A percentile compares a stretch with the other conserved stretches of the same genome.
Evolutionary conservation across 2,797 vertebrate genomes (phyloP).

Genomic region (Rhabdomys pumilio): DNA sequence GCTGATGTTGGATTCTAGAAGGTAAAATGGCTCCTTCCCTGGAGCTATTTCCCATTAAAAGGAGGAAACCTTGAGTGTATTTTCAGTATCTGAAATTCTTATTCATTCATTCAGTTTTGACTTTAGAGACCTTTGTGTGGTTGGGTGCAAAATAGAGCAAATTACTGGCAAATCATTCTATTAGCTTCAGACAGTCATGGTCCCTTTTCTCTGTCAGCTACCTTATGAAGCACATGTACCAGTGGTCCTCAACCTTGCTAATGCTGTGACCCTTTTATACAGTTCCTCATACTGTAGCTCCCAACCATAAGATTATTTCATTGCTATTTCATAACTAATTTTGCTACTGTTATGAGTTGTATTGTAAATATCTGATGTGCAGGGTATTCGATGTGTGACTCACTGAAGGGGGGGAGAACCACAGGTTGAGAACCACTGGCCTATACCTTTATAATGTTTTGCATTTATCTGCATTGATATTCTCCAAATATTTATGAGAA

Average conservation of each 20-base stretch:
- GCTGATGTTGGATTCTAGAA: conserved; percentile 71
- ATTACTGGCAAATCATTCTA: conserved; percentile 3
- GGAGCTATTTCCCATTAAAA: conserved; percentile 79
- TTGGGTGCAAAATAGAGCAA: not conserved
- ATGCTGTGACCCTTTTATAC: not conserved
- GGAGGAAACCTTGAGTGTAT: conserved; percentile 75
- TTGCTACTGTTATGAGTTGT: not conserved
- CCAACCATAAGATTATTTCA: not conserved
- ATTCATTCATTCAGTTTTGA: conserved; percentile 80
- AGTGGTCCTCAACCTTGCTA: not conserved
- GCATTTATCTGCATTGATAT: not conserved
- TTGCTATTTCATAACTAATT: not conserved
- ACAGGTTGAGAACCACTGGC: not conserved
- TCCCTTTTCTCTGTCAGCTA: not conserved
- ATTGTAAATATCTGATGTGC: not conserved
- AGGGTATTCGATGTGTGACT: not conserved
- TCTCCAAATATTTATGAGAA: conserved; percentile 51
- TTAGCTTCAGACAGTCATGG: conserved; percentile 46
- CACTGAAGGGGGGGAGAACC: not conserved
- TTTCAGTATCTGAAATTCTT: conserved; percentile 80
- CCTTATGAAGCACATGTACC: not conserved
- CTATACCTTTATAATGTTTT: not conserved
- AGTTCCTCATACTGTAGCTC: not conserved
- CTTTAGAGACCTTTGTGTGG: conserved; percentile 44
- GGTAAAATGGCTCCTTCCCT: conserved; percentile 73